phyloP scores from a whole-genome alignment of 1,140 invertebrate genomes.

The Drosophila eugracilis region DNA sequence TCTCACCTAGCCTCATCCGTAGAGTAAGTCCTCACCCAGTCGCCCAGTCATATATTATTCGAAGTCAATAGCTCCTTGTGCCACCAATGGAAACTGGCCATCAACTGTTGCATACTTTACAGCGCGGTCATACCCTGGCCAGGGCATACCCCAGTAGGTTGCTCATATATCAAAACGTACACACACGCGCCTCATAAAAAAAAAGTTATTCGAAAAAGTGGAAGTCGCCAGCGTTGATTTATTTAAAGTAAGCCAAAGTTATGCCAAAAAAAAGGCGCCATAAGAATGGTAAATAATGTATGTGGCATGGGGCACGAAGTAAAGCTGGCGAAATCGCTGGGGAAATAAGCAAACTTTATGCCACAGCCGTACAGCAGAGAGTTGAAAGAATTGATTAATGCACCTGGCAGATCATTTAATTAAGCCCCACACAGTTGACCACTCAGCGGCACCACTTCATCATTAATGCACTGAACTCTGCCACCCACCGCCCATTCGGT shows the following conservation, averaged over 20 bases:
- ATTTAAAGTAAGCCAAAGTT: constrained; percentile 79
- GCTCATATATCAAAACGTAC: constrained; percentile 60
- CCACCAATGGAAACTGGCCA: constrained; percentile 30
- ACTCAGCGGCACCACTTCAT: constrained; percentile 30
- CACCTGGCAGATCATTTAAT: constrained; percentile 67
- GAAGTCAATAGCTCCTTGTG: constrained; percentile 24
- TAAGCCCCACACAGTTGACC: constrained; percentile 29
- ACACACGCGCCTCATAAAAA: constrained; percentile 31
- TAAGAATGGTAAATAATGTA: constrained; percentile 73
- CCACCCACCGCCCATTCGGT: constrained; percentile 12
- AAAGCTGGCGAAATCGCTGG: constrained; percentile 20
- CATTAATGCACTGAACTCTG: constrained; percentile 42
- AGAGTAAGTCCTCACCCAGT: not conserved
- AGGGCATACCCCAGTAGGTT: constrained; percentile 20
- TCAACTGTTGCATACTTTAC: constrained; percentile 73
- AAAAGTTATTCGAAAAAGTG: constrained; percentile 63
- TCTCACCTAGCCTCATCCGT: not conserved
- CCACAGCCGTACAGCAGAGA: constrained; percentile 8
- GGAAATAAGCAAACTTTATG: constrained; percentile 73
- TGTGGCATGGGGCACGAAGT: not conserved
- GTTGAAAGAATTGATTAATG: constrained; percentile 69
- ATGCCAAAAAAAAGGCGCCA: constrained; percentile 52
- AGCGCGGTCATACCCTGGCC: constrained; percentile 21
- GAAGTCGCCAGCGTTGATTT: constrained; percentile 59
- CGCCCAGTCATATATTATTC: constrained; percentile 13